A percentile compares a stretch with the other conserved stretches of the same genome.
These are phyloP conservation scores for Myoxocephalus aenaeus DNA, from an alignment of 2,797 vertebrate species.

Conservation along the genomic window DNA sequence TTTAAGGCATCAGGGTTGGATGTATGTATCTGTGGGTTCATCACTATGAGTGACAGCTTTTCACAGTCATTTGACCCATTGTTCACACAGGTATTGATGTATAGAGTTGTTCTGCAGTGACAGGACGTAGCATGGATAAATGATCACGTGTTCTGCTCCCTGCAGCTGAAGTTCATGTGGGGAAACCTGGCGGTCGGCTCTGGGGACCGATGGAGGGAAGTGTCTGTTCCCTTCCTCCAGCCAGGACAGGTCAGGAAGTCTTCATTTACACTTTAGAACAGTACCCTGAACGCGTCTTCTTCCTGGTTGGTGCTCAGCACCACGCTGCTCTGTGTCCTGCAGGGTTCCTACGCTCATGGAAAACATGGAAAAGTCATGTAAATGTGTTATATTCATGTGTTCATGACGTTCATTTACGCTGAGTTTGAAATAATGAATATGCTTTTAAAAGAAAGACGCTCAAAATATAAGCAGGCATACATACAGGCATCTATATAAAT, in stretches of 20 bases:
- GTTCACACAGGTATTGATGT: background rate
- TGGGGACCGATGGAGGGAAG: slow-evolving; percentile 88
- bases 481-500: too few relatives aligned
- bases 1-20: too few relatives aligned
- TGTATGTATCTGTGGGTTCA: too few relatives aligned
- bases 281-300: background rate
- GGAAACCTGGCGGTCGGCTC: slow-evolving; percentile 94
- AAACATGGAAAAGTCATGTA: too few relatives aligned
- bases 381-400: too few relatives aligned
- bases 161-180: slow-evolving; percentile 97
- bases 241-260: slow-evolving; percentile 83
- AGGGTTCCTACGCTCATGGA: too few relatives aligned
- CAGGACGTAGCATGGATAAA: background rate
- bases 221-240: slow-evolving; percentile 91
- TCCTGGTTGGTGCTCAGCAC: background rate
- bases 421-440: too few relatives aligned
- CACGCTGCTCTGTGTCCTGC: background rate
- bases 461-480: too few relatives aligned
- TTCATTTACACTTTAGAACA: background rate
- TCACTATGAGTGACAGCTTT: background rate
- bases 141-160: slow-evolving; percentile 12
- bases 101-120: background rate
- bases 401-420: too few relatives aligned
- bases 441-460: too few relatives aligned
- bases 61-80: too few relatives aligned